Evolutionary conservation across 2,888 invertebrate genomes (phyloP).

Genomic region (Agapostemon virescens): DNA sequence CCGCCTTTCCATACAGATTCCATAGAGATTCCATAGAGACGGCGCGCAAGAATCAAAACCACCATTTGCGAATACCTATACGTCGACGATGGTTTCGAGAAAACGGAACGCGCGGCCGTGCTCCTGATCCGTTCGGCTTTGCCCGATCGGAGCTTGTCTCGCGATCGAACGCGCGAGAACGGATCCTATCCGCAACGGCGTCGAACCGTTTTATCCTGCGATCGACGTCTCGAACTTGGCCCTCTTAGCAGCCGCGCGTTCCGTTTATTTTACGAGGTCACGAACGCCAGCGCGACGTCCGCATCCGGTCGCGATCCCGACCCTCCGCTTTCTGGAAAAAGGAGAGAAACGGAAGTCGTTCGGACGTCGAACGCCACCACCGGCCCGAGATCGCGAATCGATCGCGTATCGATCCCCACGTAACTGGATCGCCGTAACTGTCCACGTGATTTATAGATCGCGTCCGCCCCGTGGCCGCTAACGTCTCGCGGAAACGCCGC

Average conservation of each 20-base stretch:
- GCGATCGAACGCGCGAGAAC: neutral
- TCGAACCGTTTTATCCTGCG: slow-evolving; percentile 43
- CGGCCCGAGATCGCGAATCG: slow-evolving; percentile 27
- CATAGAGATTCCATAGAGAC: too few species aligned
- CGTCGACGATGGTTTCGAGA: neutral
- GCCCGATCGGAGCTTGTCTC: neutral
- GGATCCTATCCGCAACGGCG: neutral
- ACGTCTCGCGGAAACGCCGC: neutral
- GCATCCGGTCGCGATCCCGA: neutral
- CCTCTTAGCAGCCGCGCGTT: slow-evolving; percentile 61
- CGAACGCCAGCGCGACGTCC: slow-evolving; percentile 57
- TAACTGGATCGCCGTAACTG: neutral
- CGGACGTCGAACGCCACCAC: slow-evolving; percentile 42
- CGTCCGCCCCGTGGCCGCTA: neutral
- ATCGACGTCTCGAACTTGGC: slow-evolving; percentile 68
- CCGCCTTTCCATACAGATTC: too few species aligned
- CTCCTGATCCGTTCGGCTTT: neutral
- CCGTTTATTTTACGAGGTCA: slow-evolving; percentile 68
- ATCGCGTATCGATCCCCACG: too few species aligned
- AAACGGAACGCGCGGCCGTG: neutral
- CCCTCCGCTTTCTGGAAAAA: slow-evolving; percentile 62
- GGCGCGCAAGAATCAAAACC: too few species aligned
- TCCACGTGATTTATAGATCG: slow-evolving; percentile 30
- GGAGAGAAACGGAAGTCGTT: slow-evolving; percentile 62
- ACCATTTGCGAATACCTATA: too few species aligned